A percentile compares a stretch with the other conserved stretches of the same genome.
These are phyloP conservation scores for Ormyrus thymus DNA, from an alignment of 2,888 invertebrate genomes.

Conservation along the genomic window DNA sequence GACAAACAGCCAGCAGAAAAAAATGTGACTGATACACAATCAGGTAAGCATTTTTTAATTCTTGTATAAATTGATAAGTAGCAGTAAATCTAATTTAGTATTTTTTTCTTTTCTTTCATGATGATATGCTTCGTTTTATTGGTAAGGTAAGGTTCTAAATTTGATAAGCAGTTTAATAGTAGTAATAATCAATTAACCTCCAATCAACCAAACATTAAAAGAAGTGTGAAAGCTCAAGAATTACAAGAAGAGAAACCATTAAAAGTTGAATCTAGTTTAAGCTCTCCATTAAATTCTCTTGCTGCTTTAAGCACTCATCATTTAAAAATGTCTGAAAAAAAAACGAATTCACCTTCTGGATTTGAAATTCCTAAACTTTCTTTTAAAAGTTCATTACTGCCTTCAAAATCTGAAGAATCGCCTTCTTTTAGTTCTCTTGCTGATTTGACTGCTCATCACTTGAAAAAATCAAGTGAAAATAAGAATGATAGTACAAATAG, in stretches of 20 bases:
- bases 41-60: slow-evolving; percentile 45
- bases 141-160: slow-evolving; percentile 73
- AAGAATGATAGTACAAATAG: not conserved
- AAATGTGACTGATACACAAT: slow-evolving; percentile 12
- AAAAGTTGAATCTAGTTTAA: slow-evolving; percentile 35
- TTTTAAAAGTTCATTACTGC: slow-evolving; percentile 39
- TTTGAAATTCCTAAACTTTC: slow-evolving; percentile 56
- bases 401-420: not conserved
- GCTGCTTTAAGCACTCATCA: slow-evolving; percentile 69
- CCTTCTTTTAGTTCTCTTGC: slow-evolving; percentile 37
- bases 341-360: slow-evolving; percentile 30
- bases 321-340: slow-evolving; percentile 58
- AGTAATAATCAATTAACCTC: not conserved
- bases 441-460: slow-evolving; percentile 48
- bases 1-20: slow-evolving; percentile 32
- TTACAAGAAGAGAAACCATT: slow-evolving; percentile 10
- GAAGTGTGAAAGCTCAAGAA: not conserved
- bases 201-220: slow-evolving; percentile 17
- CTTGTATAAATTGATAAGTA: slow-evolving; percentile 6
- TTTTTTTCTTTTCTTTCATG: slow-evolving; percentile 66
- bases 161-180: slow-evolving; percentile 35
- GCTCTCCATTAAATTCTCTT: slow-evolving; percentile 62
- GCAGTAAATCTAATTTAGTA: slow-evolving; percentile 57
- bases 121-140: slow-evolving; percentile 65
- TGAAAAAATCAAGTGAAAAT: slow-evolving; percentile 43